These are phyloP conservation scores for Tyrannus savana DNA, from an alignment of 2,113 vertebrate genomes.

Conservation along the genomic window DNA sequence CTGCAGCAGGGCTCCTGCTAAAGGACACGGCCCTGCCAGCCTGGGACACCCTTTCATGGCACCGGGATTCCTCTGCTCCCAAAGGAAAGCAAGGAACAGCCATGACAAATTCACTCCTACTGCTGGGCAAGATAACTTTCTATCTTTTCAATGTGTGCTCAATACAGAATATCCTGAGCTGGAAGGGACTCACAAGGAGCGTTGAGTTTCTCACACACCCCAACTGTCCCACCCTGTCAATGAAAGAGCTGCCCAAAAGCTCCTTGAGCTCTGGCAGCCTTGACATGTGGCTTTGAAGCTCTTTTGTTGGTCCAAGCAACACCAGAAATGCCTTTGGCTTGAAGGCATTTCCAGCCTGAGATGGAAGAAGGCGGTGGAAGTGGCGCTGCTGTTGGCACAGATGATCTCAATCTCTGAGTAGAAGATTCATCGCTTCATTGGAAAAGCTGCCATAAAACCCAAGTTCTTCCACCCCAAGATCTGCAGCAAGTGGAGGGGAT, in stretches of 20 bases:
- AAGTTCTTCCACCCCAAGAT: background rate
- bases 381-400: background rate
- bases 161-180: background rate
- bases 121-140: background rate
- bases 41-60: fast-evolving
- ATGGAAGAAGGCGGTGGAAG: background rate
- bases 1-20: background rate
- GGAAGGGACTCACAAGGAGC: background rate
- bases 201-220: background rate
- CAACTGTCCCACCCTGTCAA: background rate
- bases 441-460: background rate
- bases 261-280: background rate
- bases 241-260: fast-evolving
- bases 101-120: fast-evolving
- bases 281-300: background rate
- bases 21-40: background rate
- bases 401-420: background rate
- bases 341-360: fast-evolving
- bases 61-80: background rate
- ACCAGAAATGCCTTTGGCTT: background rate
- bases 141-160: fast-evolving
- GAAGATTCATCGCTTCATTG: background rate
- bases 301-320: background rate
- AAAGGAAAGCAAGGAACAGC: background rate
- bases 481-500: background rate